Evolutionary conservation across 2,888 invertebrate species (phyloP), one percentile per base, ranked within the genome.

Genomic region (Gonocerus acuteangulatus): DNA sequence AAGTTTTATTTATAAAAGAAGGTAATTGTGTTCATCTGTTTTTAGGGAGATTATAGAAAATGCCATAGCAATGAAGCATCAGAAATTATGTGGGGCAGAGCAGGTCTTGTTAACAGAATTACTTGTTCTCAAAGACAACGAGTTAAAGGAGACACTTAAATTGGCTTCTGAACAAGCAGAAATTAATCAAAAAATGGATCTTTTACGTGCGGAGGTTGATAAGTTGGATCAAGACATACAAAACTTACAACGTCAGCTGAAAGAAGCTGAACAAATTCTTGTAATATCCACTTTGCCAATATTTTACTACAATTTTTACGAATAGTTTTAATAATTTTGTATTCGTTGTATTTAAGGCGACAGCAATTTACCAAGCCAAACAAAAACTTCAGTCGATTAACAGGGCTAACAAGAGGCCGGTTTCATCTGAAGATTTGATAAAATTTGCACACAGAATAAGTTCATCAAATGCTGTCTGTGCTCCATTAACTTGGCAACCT

Each of bases 381-480:
- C 95, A 95, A 73, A 96, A 96, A 73, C 77, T 96, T 27, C 84
- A 88, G 52, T 91, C 92, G 18, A 95, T 96, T 62, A 82, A 87
- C 1, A 85, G 88, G 72, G 95, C 95, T 0, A 89, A 90, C 68
- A 88, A 88, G 68, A 81, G 87, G 59, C 91, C 92, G 0, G 91
- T 95, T 0, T 85, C 91, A 1, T 94, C 95, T 0, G 96, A 96
- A 73, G 96, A 96, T 71, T 78, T 97, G 1, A 95, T 96, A 57
- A 94, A 95, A 74, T 96, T 94, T 79, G 95, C 96, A 13, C 92
- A 94, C 74, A 84, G 93, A 71, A 96, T 97, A 68, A 95, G 95
- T 74, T 92, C 95, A n/a, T 94, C 95, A 16, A 94, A 95, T 78
- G 94, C 95, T 21, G 90, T 97, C 13, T 93, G 94, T 71, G 95